These are phyloP conservation scores for Microchirus variegatus DNA, from an alignment of 2,797 vertebrate genomes.

Conservation along the genomic window DNA sequence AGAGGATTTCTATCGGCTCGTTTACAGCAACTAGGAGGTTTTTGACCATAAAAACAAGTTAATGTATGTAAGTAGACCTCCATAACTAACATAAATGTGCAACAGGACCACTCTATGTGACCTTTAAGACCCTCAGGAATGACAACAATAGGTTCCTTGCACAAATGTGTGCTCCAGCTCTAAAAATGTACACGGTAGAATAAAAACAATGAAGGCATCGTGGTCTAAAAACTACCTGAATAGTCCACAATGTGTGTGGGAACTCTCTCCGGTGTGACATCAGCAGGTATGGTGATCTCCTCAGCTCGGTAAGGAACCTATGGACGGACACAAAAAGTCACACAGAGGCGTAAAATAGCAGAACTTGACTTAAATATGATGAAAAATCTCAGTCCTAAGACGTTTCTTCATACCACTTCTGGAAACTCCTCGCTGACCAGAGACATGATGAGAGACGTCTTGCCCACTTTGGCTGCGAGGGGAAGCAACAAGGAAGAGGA, in stretches of 20 bases:
- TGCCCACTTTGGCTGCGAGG: constrained; percentile 94
- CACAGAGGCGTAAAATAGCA: background rate
- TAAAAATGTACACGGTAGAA: background rate
- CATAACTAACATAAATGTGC: too few relatives aligned
- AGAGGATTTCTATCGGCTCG: too few relatives aligned
- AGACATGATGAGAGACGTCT: constrained; percentile 98
- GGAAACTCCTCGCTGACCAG: constrained; percentile 98
- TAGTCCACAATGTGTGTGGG: constrained; percentile 96
- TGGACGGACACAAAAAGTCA: constrained; percentile 1
- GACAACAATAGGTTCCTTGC: too few relatives aligned
- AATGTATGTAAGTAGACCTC: too few relatives aligned
- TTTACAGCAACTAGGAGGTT: too few relatives aligned
- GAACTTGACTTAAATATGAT: too few relatives aligned
- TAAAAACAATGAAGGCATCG: background rate
- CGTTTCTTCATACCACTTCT: constrained; percentile 85
- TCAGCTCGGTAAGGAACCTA: constrained; percentile 96
- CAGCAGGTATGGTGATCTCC: constrained; percentile 97
- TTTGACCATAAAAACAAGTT: too few relatives aligned
- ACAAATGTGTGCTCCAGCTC: too few relatives aligned
- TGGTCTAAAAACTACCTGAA: constrained; percentile 65
- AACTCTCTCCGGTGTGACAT: constrained; percentile 95
- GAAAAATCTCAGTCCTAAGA: background rate
- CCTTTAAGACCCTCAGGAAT: too few relatives aligned
- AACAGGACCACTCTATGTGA: too few relatives aligned
- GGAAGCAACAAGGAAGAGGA: background rate